phyloP scores from a whole-genome alignment of 2,797 vertebrate species.

The Fringilla coelebs region DNA sequence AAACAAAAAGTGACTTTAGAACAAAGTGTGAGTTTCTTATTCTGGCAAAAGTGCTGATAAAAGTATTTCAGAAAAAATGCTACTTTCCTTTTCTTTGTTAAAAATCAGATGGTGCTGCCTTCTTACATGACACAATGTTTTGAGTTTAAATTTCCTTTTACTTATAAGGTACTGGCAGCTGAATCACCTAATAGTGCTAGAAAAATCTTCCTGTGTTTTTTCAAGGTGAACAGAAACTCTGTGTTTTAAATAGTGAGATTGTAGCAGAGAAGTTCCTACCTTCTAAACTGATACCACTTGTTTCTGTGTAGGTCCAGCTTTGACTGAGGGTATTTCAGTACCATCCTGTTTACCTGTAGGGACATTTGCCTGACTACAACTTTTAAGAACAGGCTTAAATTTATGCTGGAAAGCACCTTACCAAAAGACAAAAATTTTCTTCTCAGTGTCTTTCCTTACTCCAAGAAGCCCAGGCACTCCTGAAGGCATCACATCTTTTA shows the following conservation, averaged over 20 bases:
- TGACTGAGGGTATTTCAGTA: not conserved
- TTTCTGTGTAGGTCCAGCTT: not conserved
- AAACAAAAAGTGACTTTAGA: not conserved
- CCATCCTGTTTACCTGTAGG: not conserved
- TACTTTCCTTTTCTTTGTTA: not conserved
- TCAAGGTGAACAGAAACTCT: not conserved
- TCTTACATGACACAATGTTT: not conserved
- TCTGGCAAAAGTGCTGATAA: not conserved
- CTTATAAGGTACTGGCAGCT: not conserved
- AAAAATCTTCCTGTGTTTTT: not conserved
- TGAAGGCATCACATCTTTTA: not conserved
- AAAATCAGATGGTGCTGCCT: not conserved
- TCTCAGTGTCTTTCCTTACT: not conserved
- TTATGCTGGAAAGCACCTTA: not conserved
- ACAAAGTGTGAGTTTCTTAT: not conserved
- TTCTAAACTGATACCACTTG: not conserved
- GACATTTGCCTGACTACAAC: not conserved
- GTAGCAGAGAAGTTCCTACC: not conserved
- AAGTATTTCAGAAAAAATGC: not conserved
- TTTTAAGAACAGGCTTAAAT: not conserved
- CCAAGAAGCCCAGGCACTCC: not conserved
- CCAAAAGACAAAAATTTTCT: not conserved
- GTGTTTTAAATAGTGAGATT: not conserved
- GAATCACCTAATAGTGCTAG: not conserved
- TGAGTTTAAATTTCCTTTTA: not conserved